A percentile compares a stretch with the other conserved stretches of the same genome.
phyloP scores from a whole-genome alignment of 2,113 vertebrate species.

The Alethe diademata region DNA sequence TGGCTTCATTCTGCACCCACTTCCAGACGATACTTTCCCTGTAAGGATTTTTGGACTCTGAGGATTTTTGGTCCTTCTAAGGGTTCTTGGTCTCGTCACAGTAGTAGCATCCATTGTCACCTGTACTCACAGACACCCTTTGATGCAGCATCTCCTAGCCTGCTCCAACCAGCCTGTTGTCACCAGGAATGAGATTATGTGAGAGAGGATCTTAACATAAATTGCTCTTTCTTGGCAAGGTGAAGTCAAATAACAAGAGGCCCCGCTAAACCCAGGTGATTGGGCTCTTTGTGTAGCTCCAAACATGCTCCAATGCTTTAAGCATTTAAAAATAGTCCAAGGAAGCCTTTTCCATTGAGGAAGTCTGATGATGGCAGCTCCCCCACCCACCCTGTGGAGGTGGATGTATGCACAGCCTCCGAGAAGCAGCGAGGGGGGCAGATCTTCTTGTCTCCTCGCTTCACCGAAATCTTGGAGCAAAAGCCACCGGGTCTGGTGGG shows the following conservation, averaged over 20 bases:
- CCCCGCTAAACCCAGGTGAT: background rate
- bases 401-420: constrained; percentile 15
- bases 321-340: constrained; percentile 41
- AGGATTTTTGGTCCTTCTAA: background rate
- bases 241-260: constrained; percentile 24
- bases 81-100: background rate
- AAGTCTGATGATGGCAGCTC: constrained; percentile 11
- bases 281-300: constrained; percentile 48
- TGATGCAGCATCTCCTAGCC: background rate
- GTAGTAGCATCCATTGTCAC: constrained; percentile 15
- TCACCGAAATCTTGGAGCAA: background rate
- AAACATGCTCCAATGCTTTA: background rate
- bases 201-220: background rate
- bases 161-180: background rate
- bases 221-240: constrained; percentile 25
- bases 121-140: background rate
- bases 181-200: background rate
- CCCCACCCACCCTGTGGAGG: constrained; percentile 46
- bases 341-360: constrained; percentile 33
- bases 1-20: background rate
- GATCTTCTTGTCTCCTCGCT: background rate
- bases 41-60: background rate
- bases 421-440: background rate
- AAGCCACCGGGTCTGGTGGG: background rate
- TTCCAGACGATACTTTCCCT: background rate